These are phyloP conservation scores for Micrasema minimum DNA, from an alignment of 1,140 invertebrate genomes.

Conservation along the genomic window DNA sequence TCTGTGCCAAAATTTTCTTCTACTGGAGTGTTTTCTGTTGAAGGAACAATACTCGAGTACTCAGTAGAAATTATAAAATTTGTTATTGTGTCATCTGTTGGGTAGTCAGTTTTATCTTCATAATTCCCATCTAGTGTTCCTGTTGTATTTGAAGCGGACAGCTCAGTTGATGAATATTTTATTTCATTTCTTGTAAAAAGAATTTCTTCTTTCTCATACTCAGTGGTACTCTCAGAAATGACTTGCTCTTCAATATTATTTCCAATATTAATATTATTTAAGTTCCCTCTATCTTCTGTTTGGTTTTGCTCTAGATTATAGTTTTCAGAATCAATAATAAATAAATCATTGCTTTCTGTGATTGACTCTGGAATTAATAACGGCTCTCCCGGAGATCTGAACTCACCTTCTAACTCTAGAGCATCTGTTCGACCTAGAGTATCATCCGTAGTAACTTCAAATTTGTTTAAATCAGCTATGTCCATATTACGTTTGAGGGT, in stretches of 20 bases:
- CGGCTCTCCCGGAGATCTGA: slow-evolving; percentile 48
- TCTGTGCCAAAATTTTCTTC: not conserved
- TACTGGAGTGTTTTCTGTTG: slow-evolving; percentile 20
- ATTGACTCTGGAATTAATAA: slow-evolving; percentile 45
- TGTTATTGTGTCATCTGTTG: slow-evolving; percentile 35
- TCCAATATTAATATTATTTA: slow-evolving; percentile 5
- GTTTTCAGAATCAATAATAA: slow-evolving; percentile 10
- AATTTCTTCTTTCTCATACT: slow-evolving; percentile 3
- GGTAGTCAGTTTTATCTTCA: not conserved
- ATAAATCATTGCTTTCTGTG: slow-evolving; percentile 19
- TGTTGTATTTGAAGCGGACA: not conserved
- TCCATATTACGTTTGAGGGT: slow-evolving; percentile 31
- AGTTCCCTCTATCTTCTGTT: slow-evolving; percentile 6
- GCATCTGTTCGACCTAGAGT: slow-evolving; percentile 29
- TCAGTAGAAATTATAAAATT: slow-evolving; percentile 43
- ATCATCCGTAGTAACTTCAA: slow-evolving; percentile 37
- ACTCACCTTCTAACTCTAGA: slow-evolving; percentile 37
- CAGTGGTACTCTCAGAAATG: slow-evolving; percentile 18
- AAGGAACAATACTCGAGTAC: slow-evolving; percentile 11
- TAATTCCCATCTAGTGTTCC: not conserved
- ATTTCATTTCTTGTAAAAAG: not conserved
- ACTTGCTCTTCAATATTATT: not conserved
- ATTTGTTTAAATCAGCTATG: slow-evolving; percentile 8
- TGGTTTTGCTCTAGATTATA: slow-evolving; percentile 10
- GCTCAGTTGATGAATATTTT: slow-evolving; percentile 2